Percentiles rank a stretch among this genome's conserved stretches.
These are phyloP conservation scores for Astatotilapia flaviijosephi DNA, from an alignment of 2,113 vertebrate genomes.

Conservation along the genomic window DNA sequence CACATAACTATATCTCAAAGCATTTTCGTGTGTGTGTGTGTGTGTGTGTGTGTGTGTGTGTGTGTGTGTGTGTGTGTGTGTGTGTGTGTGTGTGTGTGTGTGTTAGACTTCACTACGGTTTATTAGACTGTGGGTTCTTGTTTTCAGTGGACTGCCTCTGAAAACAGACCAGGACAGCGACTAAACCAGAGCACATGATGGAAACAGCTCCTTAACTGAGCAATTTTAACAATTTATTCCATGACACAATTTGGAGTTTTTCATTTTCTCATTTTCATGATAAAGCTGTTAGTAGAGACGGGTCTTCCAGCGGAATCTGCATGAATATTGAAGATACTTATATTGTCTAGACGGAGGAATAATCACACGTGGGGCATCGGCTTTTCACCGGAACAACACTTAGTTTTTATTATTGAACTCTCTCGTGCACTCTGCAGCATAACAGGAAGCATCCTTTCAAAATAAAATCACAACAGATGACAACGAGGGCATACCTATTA, in stretches of 20 bases:
- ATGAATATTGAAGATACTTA: no score
- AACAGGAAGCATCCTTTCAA: no score
- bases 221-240: neutral
- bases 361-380: no score
- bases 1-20: neutral
- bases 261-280: neutral
- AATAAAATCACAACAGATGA: no score
- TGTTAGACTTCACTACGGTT: neutral
- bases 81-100: neutral
- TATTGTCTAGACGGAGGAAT: no score
- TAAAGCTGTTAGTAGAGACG: neutral
- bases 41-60: neutral
- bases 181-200: neutral
- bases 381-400: no score
- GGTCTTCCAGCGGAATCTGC: no score
- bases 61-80: neutral
- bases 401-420: no score
- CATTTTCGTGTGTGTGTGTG: neutral
- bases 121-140: neutral
- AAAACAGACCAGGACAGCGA: neutral
- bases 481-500: no score
- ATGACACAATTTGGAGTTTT: neutral
- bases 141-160: neutral
- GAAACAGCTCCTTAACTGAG: neutral
- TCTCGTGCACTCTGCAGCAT: no score